phyloP scores from a whole-genome alignment of 2,888 invertebrate genomes.

The Epistrophe grossulariae region DNA sequence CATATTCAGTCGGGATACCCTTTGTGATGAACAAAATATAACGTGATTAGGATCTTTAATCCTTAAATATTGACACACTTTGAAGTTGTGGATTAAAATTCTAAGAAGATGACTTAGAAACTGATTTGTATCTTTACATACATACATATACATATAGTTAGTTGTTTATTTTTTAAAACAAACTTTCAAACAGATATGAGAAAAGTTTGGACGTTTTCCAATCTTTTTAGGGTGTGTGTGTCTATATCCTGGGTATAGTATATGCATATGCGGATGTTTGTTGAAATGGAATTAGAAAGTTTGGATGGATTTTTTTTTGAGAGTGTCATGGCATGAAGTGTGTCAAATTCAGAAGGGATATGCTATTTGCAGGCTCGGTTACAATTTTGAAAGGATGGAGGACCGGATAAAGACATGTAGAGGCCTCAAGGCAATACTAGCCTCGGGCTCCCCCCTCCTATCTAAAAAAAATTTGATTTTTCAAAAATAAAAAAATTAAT shows the following conservation, averaged over 20 bases:
- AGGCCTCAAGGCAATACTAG: no score
- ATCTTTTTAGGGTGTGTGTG: constrained; percentile 5
- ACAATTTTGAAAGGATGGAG: neutral
- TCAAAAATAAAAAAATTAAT: no score
- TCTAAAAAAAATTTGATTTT: no score
- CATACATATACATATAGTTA: neutral
- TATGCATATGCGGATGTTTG: constrained; percentile 9
- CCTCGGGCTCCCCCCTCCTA: no score
- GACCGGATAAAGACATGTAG: no score
- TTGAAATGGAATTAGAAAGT: constrained; percentile 39
- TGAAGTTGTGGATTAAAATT: constrained; percentile 22
- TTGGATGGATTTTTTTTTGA: constrained; percentile 11
- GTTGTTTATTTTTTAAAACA: constrained; percentile 2
- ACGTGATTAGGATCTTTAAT: constrained; percentile 46
- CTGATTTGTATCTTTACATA: neutral
- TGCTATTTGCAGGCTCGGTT: neutral
- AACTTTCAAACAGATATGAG: constrained; percentile 21
- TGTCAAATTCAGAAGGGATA: constrained; percentile 18
- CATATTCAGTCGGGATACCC: constrained; percentile 5
- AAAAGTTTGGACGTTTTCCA: constrained; percentile 36
- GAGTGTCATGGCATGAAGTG: constrained; percentile 4
- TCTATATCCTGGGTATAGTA: neutral
- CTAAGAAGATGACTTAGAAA: neutral
- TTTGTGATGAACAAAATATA: constrained; percentile 30
- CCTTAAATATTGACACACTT: constrained; percentile 35